Conservation (phyloP, 2,888 invertebrate genomes). For the Megastigmus dorsalis region DNA sequence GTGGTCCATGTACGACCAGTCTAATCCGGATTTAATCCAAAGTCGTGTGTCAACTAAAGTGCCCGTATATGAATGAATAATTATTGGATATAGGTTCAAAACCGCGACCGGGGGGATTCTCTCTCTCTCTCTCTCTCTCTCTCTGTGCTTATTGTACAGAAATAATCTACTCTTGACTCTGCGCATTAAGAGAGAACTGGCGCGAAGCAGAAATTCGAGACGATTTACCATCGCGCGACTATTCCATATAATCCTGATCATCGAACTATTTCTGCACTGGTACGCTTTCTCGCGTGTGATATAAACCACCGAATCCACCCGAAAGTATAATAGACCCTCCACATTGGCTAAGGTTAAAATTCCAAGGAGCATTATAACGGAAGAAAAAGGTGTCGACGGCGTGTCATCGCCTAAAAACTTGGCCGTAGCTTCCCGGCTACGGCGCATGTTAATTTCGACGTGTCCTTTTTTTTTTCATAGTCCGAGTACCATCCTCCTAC, state of each 20-base stretch:
- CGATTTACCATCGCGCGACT: not conserved
- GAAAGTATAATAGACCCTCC: too few species aligned
- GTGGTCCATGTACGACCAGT: slow-evolving; percentile 24
- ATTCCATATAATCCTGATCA: too few species aligned
- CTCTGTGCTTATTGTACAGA: not conserved
- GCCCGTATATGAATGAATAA: slow-evolving; percentile 20
- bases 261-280: too few species aligned
- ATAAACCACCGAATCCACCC: too few species aligned
- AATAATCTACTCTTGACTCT: not conserved
- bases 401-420: slow-evolving; percentile 33
- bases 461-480: slow-evolving; percentile 19
- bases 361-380: too few species aligned
- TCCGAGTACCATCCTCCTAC: not conserved
- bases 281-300: too few species aligned
- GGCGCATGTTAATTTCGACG: slow-evolving; percentile 51
- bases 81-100: not conserved
- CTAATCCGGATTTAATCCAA: slow-evolving; percentile 29
- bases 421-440: not conserved
- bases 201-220: not conserved
- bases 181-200: not conserved
- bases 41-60: slow-evolving; percentile 24
- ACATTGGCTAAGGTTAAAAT: too few species aligned
- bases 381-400: not conserved
- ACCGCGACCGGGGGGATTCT: not conserved
- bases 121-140: too few species aligned